phyloP scores from a whole-genome alignment of 2,797 vertebrate species.

The Sciurus carolinensis region DNA sequence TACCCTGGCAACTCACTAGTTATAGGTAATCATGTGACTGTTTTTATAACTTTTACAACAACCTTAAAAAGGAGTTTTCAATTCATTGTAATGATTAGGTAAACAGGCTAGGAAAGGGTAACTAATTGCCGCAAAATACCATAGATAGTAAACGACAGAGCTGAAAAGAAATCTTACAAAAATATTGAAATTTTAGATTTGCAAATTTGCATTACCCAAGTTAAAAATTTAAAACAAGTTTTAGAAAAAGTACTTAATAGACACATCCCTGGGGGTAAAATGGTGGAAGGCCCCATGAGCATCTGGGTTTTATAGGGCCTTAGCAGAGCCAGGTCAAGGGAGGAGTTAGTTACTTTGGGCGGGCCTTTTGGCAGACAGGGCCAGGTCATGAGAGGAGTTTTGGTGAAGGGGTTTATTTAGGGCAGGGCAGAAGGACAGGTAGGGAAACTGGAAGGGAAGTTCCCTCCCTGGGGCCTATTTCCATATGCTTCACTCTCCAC shows the following conservation, averaged over 20 bases:
- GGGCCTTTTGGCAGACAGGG: no score
- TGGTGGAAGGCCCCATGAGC: no score
- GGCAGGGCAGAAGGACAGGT: no score
- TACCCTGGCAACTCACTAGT: not conserved
- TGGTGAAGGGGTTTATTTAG: no score
- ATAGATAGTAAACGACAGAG: not conserved
- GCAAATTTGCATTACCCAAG: not conserved
- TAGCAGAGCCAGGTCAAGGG: no score
- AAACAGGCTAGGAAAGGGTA: not conserved
- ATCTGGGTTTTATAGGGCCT: no score
- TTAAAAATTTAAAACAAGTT: not conserved
- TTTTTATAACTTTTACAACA: not conserved
- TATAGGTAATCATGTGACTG: not conserved
- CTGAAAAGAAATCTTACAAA: not conserved
- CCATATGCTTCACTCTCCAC: no score
- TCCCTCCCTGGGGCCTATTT: no score
- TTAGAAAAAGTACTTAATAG: not conserved
- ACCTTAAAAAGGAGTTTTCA: not conserved
- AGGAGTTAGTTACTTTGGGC: no score
- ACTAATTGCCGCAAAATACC: not conserved
- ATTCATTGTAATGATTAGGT: not conserved
- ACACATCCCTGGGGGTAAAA: no score
- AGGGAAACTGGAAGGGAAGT: no score
- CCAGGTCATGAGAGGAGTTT: no score
- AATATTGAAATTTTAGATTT: slow-evolving; percentile 8